Evolutionary conservation across 1,140 invertebrate genomes (phyloP), one percentile per base, ranked within the genome.

Genomic region (Aphaenogaster rudis): DNA sequence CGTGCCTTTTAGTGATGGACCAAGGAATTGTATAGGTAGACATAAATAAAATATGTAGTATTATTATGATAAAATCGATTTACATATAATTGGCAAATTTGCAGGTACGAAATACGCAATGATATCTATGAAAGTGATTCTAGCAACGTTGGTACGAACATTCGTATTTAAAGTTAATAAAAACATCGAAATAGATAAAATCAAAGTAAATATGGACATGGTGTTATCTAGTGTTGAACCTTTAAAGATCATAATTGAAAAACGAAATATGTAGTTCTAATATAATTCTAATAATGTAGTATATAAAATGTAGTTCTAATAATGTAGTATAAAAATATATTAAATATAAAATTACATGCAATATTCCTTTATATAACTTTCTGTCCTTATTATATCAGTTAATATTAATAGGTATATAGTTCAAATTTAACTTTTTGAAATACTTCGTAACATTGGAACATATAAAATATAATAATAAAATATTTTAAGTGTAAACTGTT

Each of bases 1-100:
- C 97, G 28, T 28, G 50, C 97, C 97, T 11, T 97, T 97, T 92
- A 96, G 96, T 67, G 96, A 96, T 79, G 96, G 96, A 13, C 94
- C 95, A 11, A 94, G 96, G 78, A 97, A 96, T 91, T 97, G 96
- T 85, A 95, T 97, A 79, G 96, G 96, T 96, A 92, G 91, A 89
- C 89, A 59, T 48, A 71, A 69, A 74, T 76, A 95, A 61, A 94
- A 96, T 80, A 95, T 59, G 6, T 21, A 28, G 3, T 28, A 28
- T 11, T 61, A 61, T n/a, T 57, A 71, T 39, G 15, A 77, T 42
- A 54, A 28, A 45, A 48, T 64, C 33, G 1, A 63, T 33, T 63
- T 36, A 15, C 3, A 15, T 81, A 36, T 39, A 57, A n/a, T 17
- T 59, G 8, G 1, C 50, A 13, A n/a, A 61, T 77, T 93, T 93